A percentile compares a stretch with the other conserved stretches of the same genome.
phyloP scores from a whole-genome alignment of 2,888 invertebrate genomes.

The Tinea pellionella region DNA sequence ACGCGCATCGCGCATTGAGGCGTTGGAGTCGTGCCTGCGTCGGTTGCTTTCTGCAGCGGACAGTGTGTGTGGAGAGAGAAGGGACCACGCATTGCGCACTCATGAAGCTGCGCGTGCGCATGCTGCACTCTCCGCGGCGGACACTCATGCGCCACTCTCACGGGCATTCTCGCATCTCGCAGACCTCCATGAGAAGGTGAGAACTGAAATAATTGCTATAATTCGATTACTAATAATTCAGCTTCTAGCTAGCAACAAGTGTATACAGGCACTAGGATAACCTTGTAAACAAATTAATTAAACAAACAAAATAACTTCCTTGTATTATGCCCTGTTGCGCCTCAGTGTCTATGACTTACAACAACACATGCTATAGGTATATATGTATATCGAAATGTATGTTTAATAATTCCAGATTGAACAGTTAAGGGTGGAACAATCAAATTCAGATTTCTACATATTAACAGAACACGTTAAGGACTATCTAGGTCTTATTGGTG shows the following conservation, averaged over 20 bases:
- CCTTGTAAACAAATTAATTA: too few relatives aligned
- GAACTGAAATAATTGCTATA: too few relatives aligned
- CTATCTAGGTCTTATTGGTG: conserved; percentile 90
- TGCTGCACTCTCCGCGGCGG: conserved; percentile 91
- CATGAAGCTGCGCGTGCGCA: conserved; percentile 87
- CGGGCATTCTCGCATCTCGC: conserved; percentile 90
- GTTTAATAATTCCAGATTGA: conserved; percentile 82
- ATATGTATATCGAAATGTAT: too few relatives aligned
- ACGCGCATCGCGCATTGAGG: conserved; percentile 90
- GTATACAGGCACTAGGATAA: too few relatives aligned
- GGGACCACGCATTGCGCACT: conserved; percentile 82
- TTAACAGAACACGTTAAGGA: conserved; percentile 96
- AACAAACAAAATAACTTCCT: too few relatives aligned
- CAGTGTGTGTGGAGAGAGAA: conserved; percentile 65
- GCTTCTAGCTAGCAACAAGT: too few relatives aligned
- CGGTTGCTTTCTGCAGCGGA: conserved; percentile 62
- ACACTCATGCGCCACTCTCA: conserved; percentile 92
- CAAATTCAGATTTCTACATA: conserved; percentile 93
- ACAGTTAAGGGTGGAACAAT: conserved; percentile 88
- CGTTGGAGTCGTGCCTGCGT: conserved; percentile 87
- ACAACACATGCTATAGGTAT: too few relatives aligned
- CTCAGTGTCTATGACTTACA: too few relatives aligned
- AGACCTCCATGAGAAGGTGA: conserved; percentile 83
- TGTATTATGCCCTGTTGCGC: too few relatives aligned
- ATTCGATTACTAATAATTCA: too few relatives aligned